Evolutionary conservation across 2,113 vertebrate species (phyloP).

Genomic region (Stigmatopora nigra): DNA sequence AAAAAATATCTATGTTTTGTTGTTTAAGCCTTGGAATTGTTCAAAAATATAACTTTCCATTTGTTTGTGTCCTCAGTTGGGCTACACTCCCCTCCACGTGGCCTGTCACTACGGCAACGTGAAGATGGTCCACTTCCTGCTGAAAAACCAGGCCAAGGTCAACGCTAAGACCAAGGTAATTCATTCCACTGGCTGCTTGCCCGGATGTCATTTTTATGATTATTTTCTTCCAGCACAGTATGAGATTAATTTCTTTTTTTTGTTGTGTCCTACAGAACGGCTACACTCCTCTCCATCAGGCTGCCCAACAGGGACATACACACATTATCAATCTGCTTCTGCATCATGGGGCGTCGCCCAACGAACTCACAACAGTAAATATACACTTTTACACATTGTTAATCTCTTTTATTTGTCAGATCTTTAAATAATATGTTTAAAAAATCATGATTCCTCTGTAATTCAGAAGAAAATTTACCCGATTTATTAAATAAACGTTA

Average conservation of each 20-base stretch:
- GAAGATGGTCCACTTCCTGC: conserved; percentile 92
- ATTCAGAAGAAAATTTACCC: too few species aligned
- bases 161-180: conserved; percentile 93
- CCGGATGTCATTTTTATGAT: not conserved
- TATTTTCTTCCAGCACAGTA: too few species aligned
- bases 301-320: conserved; percentile 93
- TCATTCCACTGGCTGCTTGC: not conserved
- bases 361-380: conserved; percentile 86
- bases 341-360: conserved; percentile 84
- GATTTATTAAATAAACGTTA: not conserved
- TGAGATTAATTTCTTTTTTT: not conserved
- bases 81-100: conserved; percentile 92
- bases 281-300: conserved; percentile 93
- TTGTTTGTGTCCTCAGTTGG: conserved; percentile 71
- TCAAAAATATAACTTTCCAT: not conserved
- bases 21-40: not conserved
- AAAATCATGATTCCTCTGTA: too few species aligned
- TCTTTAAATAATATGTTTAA: too few species aligned
- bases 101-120: conserved; percentile 98
- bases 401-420: too few species aligned
- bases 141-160: conserved; percentile 90
- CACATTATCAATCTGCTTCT: conserved; percentile 95
- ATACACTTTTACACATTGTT: too few species aligned
- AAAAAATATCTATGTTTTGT: not conserved
- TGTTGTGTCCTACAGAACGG: conserved; percentile 77